Evolutionary conservation across 37 sponge, comb jelly and placozoan genomes (phyloP).

Genomic region (Chondrilla cf. caribensis): DNA sequence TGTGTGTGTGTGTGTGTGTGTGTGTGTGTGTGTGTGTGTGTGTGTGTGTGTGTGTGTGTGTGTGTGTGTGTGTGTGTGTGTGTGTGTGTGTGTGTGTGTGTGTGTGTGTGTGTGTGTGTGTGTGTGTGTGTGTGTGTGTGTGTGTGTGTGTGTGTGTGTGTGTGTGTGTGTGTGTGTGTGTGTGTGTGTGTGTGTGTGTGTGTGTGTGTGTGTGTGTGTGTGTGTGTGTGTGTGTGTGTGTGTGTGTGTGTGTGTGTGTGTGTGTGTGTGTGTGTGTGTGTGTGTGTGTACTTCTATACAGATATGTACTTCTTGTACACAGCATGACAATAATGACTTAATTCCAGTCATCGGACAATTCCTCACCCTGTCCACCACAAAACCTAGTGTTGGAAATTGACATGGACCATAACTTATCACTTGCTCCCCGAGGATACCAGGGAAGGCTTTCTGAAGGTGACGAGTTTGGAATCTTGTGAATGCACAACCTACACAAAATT

Average conservation of each 20-base stretch:
- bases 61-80: too few species aligned
- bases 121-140: neutral
- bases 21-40: too few species aligned
- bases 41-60: too few species aligned
- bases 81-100: too few species aligned
- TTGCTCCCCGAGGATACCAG: slow-evolving; percentile 69
- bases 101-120: too few species aligned
- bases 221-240: slow-evolving; percentile 30
- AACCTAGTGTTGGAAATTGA: slow-evolving; percentile 99
- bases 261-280: slow-evolving; percentile 14
- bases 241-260: slow-evolving; percentile 31
- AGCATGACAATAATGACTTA: neutral
- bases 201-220: slow-evolving; percentile 20
- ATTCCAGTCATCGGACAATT: neutral
- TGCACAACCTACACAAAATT: slow-evolving; percentile 68
- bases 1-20: too few species aligned
- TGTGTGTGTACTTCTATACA: neutral
- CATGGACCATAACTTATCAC: slow-evolving; percentile 97
- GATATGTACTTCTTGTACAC: neutral
- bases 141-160: slow-evolving; percentile 4
- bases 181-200: slow-evolving; percentile 19
- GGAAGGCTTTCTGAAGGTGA: slow-evolving; percentile 67
- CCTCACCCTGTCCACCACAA: slow-evolving; percentile 95
- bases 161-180: neutral
- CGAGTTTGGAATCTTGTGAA: slow-evolving; percentile 98